Conservation (phyloP, 1,140 invertebrate genomes). For the Hydropsyche tenuis region DNA sequence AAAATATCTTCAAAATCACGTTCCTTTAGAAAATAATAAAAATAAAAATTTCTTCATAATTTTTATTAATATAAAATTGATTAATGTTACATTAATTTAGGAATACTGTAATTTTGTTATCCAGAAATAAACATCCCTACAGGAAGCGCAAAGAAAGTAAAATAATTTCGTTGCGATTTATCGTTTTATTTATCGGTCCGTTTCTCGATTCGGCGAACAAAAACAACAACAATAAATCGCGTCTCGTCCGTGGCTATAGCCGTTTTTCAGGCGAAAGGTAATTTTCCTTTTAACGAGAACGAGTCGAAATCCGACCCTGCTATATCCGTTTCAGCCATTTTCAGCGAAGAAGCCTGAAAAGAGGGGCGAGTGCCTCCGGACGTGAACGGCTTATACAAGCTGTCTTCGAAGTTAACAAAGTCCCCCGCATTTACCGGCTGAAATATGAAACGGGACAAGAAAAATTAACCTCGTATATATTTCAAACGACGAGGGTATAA, state of each 20-base stretch:
- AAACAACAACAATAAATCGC: conserved; percentile 24
- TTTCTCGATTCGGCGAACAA: too few relatives aligned
- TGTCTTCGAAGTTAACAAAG: conserved; percentile 46
- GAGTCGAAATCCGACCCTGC: conserved; percentile 8
- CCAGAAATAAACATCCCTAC: too few relatives aligned
- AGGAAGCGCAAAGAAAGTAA: too few relatives aligned
- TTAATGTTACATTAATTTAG: too few relatives aligned
- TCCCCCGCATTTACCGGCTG: conserved; percentile 24
- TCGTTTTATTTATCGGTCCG: too few relatives aligned
- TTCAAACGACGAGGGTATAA: not conserved
- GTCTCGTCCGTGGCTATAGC: not conserved
- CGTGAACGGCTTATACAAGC: conserved; percentile 39
- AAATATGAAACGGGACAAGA: conserved; percentile 44
- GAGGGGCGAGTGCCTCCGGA: not conserved
- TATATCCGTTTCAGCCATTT: not conserved
- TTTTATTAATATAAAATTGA: too few relatives aligned
- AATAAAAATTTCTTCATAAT: too few relatives aligned
- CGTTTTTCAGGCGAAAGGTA: conserved; percentile 10
- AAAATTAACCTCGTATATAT: conserved; percentile 24
- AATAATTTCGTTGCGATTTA: too few relatives aligned
- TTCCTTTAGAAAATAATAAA: too few relatives aligned
- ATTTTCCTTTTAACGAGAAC: conserved; percentile 27
- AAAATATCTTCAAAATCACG: too few relatives aligned
- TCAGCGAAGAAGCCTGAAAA: not conserved
- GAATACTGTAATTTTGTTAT: too few relatives aligned